phyloP scores from a whole-genome alignment of 2,113 vertebrate genomes.

The Lepidiolamprologus cunningtoni region DNA sequence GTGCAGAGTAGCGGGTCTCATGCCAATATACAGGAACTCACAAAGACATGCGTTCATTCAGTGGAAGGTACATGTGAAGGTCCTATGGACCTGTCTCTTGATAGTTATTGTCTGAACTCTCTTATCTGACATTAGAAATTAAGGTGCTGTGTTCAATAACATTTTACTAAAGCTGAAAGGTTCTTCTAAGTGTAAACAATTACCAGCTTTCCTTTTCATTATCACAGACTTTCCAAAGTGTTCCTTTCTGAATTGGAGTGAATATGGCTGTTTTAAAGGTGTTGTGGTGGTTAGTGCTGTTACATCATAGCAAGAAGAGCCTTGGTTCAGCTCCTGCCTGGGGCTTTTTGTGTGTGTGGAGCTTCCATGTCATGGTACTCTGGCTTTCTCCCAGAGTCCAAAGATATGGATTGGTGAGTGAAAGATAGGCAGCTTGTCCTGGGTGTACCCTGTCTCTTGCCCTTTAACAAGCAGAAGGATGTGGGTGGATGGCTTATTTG shows the following conservation, averaged over 20 bases:
- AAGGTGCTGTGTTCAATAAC: not conserved
- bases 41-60: not conserved
- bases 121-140: not conserved
- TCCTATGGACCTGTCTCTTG: not conserved
- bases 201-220: not conserved
- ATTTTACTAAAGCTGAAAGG: not conserved
- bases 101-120: not conserved
- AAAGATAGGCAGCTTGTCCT: not conserved
- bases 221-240: not conserved
- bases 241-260: not conserved
- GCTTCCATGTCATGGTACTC: not conserved
- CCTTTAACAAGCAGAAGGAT: not conserved
- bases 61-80: not conserved
- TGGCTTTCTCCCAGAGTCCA: not conserved
- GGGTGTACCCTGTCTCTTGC: not conserved
- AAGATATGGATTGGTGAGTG: not conserved
- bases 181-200: not conserved
- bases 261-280: not conserved
- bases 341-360: not conserved
- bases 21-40: not conserved
- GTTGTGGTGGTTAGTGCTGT: not conserved
- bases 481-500: not conserved
- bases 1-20: not conserved
- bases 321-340: not conserved
- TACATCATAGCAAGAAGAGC: not conserved